Percentiles rank a stretch among this genome's conserved stretches.
These are phyloP conservation scores for Mesocricetus auratus DNA, from an alignment of 2,113 vertebrate species.

Conservation along the genomic window DNA sequence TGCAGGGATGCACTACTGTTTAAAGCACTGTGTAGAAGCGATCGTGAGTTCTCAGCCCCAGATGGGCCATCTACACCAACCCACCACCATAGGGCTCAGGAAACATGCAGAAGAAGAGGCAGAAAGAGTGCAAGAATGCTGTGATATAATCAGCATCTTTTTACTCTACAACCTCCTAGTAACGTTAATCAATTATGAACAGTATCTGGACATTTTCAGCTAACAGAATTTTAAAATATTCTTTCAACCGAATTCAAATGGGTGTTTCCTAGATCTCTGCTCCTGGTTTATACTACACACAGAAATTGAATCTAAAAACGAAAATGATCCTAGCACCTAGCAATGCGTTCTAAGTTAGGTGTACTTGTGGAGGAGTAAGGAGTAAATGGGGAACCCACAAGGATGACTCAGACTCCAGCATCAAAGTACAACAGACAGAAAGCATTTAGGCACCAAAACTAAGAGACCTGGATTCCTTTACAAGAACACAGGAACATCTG, in stretches of 20 bases:
- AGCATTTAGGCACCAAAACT: constrained; percentile 4
- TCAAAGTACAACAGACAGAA: background rate
- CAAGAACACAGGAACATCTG: background rate
- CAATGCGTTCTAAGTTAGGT: background rate
- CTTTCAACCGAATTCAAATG: background rate
- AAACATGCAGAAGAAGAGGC: background rate
- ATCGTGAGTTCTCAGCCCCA: background rate
- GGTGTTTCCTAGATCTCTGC: constrained; percentile 8
- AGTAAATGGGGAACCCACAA: background rate
- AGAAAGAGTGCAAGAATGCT: background rate
- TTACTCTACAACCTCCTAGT: background rate
- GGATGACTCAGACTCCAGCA: background rate
- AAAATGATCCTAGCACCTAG: constrained; percentile 20
- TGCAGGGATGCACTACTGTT: background rate
- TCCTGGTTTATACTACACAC: constrained; percentile 31
- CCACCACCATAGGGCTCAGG: background rate
- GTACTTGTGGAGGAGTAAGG: background rate
- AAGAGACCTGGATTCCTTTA: background rate
- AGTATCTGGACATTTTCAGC: constrained; percentile 36
- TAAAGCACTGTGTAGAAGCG: background rate
- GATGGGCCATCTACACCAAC: no score
- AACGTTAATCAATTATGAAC: background rate
- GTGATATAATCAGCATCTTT: background rate
- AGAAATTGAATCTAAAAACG: constrained; percentile 55
- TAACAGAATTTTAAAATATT: constrained; percentile 25